Conservation (phyloP, 2,888 invertebrate genomes). For the Harmothoe impar region DNA sequence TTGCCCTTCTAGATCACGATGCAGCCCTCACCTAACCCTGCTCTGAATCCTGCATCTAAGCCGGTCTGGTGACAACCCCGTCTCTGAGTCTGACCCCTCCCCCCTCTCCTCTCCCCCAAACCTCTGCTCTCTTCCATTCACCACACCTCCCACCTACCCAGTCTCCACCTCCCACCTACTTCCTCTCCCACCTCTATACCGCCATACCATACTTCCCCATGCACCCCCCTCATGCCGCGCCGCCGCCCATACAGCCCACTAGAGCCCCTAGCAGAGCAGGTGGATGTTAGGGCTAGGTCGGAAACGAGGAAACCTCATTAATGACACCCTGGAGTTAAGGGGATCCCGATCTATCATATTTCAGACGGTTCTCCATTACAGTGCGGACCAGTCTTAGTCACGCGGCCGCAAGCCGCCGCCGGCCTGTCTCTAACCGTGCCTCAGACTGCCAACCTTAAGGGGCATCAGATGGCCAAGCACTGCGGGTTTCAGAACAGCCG, state of each 20-base stretch:
- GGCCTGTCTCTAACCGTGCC: not conserved
- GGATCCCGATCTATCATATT: constrained; percentile 57
- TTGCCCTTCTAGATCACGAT: no score
- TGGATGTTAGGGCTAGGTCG: not conserved
- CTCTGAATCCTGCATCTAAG: no score
- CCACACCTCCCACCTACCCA: not conserved
- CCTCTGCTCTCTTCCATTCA: not conserved
- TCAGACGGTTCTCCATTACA: constrained; percentile 52
- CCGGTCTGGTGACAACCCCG: not conserved
- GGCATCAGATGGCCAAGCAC: no score
- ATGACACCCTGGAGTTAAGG: constrained; percentile 38
- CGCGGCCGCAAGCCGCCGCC: constrained; percentile 13
- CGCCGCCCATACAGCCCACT: not conserved
- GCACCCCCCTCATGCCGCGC: no score
- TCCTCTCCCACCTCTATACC: not conserved
- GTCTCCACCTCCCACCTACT: not conserved
- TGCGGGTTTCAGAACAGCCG: no score
- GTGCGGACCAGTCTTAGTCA: not conserved
- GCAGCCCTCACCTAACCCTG: no score
- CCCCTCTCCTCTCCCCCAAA: not conserved
- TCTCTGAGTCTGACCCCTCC: not conserved
- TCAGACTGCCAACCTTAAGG: not conserved
- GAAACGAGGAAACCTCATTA: constrained; percentile 55
- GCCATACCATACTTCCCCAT: no score
- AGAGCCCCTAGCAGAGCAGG: constrained; percentile 22